Conservation (phyloP, 1,140 invertebrate genomes). For the Metopolophium dirhodum region DNA sequence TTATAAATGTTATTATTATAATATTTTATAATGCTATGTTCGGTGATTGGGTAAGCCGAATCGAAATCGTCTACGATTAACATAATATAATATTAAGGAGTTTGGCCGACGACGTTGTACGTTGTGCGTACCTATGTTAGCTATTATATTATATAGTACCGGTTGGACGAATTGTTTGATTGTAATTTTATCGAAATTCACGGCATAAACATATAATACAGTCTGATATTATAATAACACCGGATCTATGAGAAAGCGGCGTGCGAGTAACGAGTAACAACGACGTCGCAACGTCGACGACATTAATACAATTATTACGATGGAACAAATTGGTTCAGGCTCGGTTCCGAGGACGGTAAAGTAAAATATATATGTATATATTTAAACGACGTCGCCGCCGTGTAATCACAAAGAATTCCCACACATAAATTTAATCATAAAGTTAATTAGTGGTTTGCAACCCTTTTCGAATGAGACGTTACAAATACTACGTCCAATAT, state of each 20-base stretch:
- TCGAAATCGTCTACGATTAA: neutral
- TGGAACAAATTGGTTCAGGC: neutral
- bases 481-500: neutral
- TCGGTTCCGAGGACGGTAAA: neutral
- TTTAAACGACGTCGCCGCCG: neutral
- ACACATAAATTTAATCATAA: constrained; percentile 48
- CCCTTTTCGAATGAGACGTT: constrained; percentile 50
- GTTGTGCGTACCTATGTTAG: neutral
- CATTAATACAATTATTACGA: neutral
- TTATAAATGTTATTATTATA: constrained; percentile 5
- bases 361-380: neutral
- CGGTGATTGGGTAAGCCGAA: neutral
- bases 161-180: neutral
- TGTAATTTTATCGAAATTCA: neutral
- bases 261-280: neutral
- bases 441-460: constrained; percentile 53
- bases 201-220: neutral
- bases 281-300: neutral
- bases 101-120: neutral
- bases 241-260: neutral
- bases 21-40: neutral
- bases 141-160: neutral
- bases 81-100: neutral
- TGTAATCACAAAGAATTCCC: constrained; percentile 23
- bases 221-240: neutral